Conservation (phyloP, 2,797 vertebrate species). For the Eupleurogrammus muticus region DNA sequence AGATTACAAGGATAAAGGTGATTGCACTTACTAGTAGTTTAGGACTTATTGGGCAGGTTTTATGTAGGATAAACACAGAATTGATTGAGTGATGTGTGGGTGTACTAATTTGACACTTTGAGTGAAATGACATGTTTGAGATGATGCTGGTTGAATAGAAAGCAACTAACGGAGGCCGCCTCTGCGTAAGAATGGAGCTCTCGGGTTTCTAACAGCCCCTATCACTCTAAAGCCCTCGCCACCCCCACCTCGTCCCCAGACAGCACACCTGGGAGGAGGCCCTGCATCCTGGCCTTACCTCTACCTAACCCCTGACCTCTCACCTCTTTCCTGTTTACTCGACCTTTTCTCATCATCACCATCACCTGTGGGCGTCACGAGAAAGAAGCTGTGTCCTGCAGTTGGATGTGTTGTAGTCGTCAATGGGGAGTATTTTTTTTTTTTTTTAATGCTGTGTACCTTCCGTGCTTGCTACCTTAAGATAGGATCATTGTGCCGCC, state of each 20-base stretch:
- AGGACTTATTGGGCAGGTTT: background rate
- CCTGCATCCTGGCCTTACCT: constrained; percentile 61
- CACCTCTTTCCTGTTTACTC: constrained; percentile 42
- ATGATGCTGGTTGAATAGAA: constrained; percentile 1
- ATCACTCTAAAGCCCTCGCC: constrained; percentile 27
- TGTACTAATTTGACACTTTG: background rate
- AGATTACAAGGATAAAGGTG: background rate
- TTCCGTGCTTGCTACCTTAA: constrained; percentile 28
- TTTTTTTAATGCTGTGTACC: constrained; percentile 38
- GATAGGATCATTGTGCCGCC: constrained; percentile 61
- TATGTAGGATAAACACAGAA: background rate
- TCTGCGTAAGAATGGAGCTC: constrained; percentile 32
- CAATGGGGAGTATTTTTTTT: constrained; percentile 15
- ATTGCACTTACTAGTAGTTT: background rate
- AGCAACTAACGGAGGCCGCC: constrained; percentile 15
- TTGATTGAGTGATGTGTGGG: background rate
- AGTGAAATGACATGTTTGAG: background rate
- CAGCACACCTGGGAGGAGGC: constrained; percentile 68
- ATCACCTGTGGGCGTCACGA: constrained; percentile 35
- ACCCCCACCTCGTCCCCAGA: constrained; percentile 34
- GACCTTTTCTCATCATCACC: constrained; percentile 48
- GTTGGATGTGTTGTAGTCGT: background rate
- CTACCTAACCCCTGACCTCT: constrained; percentile 59
- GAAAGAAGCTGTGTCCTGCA: constrained; percentile 15
- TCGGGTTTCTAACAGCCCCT: constrained; percentile 60